Conservation (phyloP, 2,113 vertebrate species). For the Epinephelus cyanopodus region DNA sequence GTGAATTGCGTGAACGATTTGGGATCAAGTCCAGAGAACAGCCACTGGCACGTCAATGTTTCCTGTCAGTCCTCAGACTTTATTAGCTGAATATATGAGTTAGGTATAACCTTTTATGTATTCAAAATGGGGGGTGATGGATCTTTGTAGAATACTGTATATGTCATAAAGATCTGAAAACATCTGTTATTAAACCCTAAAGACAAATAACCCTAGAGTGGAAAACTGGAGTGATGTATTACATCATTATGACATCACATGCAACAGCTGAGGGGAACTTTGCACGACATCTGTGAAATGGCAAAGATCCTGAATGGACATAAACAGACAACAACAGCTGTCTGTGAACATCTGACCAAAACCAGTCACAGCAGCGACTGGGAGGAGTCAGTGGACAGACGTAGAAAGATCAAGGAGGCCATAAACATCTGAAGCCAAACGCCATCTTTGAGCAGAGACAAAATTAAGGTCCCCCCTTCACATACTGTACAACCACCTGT, state of each 20-base stretch:
- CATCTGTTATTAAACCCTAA: neutral
- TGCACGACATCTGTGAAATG: neutral
- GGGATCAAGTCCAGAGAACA: conserved; percentile 59
- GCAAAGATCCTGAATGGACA: neutral
- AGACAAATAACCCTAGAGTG: neutral
- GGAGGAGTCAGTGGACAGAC: neutral
- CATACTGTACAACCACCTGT: neutral
- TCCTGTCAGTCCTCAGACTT: conserved; percentile 32
- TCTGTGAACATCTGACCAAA: conserved; percentile 13
- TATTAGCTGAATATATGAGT: neutral
- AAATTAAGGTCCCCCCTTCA: neutral
- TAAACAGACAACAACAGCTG: conserved; percentile 12
- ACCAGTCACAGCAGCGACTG: neutral
- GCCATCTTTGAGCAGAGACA: neutral
- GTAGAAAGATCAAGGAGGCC: neutral
- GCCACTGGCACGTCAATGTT: conserved; percentile 60
- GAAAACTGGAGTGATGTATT: neutral
- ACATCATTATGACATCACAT: conserved; percentile 25
- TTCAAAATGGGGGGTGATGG: neutral
- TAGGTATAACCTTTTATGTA: neutral
- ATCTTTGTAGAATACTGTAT: neutral
- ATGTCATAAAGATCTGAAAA: neutral
- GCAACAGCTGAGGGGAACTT: conserved; percentile 18
- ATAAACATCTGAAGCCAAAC: neutral
- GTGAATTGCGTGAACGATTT: conserved; percentile 55